Conservation (phyloP, 2,113 vertebrate species). For the Suncus etruscus region DNA sequence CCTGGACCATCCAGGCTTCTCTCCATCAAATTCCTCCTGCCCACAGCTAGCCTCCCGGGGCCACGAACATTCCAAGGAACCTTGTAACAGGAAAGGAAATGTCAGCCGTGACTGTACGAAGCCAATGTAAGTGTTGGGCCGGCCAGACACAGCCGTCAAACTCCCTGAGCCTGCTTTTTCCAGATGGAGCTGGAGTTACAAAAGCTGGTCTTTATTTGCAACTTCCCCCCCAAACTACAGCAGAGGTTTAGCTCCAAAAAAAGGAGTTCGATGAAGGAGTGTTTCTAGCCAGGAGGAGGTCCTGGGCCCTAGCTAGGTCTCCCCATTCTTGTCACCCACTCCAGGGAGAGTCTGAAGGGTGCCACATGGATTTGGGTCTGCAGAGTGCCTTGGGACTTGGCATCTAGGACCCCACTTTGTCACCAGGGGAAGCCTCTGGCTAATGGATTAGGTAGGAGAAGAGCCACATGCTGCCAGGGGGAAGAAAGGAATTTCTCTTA, state of each 20-base stretch:
- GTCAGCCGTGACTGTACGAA: constrained; percentile 36
- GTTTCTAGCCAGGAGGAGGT: constrained; percentile 24
- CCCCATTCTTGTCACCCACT: background rate
- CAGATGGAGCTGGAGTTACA: constrained; percentile 71
- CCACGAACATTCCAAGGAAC: constrained; percentile 66
- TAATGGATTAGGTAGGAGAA: accelerated
- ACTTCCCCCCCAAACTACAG: constrained; percentile 68
- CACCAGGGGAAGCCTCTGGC: background rate
- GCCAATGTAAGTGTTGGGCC: background rate
- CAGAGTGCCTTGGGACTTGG: background rate
- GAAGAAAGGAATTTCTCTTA: background rate
- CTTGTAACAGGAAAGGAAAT: constrained; percentile 69
- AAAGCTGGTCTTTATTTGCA: constrained; percentile 71
- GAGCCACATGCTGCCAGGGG: background rate
- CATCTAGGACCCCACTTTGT: background rate
- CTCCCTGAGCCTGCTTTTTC: constrained; percentile 65
- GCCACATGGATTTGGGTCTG: accelerated
- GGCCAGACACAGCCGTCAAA: constrained; percentile 22
- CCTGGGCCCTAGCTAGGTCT: background rate
- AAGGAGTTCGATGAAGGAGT: constrained; percentile 62
- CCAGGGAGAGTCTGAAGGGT: background rate
- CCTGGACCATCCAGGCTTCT: background rate
- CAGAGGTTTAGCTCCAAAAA: constrained; percentile 62
- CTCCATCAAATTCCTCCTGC: constrained; percentile 54
- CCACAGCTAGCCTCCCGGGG: constrained; percentile 27